Conservation (phyloP, 2,888 invertebrate genomes). For the Strigamia maritima region DNA sequence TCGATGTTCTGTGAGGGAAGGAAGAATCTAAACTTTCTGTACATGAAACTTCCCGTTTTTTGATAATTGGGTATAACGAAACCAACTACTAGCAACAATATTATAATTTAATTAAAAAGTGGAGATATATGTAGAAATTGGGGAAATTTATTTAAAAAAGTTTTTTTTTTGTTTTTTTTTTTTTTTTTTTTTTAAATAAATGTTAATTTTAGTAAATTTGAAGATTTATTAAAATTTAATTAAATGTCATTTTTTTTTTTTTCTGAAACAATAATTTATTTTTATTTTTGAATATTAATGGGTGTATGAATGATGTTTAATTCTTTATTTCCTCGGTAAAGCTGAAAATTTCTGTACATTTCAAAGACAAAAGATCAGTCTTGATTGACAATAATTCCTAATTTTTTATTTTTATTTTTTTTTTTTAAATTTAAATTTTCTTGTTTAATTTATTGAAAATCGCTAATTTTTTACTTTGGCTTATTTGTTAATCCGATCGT, state of each 20-base stretch:
- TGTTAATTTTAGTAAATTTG: constrained; percentile 4
- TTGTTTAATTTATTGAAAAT: too few relatives aligned
- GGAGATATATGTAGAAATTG: constrained; percentile 4
- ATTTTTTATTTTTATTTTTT: background rate
- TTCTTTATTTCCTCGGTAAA: background rate
- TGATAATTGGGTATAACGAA: background rate
- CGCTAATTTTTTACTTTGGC: too few relatives aligned
- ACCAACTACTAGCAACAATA: background rate
- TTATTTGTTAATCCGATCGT: too few relatives aligned
- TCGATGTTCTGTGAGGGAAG: background rate
- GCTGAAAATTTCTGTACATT: constrained; percentile 32
- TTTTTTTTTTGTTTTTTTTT: background rate
- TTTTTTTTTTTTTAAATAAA: background rate
- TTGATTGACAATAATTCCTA: constrained; percentile 12
- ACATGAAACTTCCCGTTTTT: background rate
- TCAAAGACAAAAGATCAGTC: constrained; percentile 6
- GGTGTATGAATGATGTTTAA: background rate
- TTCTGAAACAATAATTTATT: background rate
- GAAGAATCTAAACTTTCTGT: background rate
- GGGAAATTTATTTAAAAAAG: background rate
- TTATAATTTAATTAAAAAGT: constrained; percentile 3
- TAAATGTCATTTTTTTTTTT: constrained; percentile 4
- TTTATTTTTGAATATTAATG: background rate
- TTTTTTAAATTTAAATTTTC: too few relatives aligned
- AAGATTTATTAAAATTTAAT: background rate